Conservation (phyloP, 2,888 invertebrate genomes). For the Acheta domesticus region DNA sequence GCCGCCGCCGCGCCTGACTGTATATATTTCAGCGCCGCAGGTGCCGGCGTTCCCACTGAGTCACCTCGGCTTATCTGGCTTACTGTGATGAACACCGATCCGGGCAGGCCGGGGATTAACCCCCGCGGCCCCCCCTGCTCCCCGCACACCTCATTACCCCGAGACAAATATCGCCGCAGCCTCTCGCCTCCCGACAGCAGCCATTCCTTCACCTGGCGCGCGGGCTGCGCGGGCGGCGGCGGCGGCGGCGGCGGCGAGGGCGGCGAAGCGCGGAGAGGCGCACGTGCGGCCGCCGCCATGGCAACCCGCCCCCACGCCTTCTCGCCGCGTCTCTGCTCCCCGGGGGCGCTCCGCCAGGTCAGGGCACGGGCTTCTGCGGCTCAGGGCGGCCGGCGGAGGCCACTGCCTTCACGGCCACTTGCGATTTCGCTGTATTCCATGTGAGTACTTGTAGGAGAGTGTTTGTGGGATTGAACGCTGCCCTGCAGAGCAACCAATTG, state of each 20-base stretch:
- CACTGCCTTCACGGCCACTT: too few relatives aligned
- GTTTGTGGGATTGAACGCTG: too few relatives aligned
- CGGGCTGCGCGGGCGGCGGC: not conserved
- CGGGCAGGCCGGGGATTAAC: slow-evolving; percentile 30
- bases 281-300: slow-evolving; percentile 18
- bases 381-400: too few relatives aligned
- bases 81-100: slow-evolving; percentile 33
- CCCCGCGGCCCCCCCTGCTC: slow-evolving; percentile 25
- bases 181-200: slow-evolving; percentile 19
- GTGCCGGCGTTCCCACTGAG: slow-evolving; percentile 31
- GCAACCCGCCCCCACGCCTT: not conserved
- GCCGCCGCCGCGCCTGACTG: not conserved
- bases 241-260: not conserved
- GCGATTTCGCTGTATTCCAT: too few relatives aligned
- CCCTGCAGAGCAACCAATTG: too few relatives aligned
- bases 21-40: slow-evolving; percentile 22
- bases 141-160: slow-evolving; percentile 32
- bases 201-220: slow-evolving; percentile 27
- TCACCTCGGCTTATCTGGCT: slow-evolving; percentile 34
- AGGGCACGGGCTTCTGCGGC: too few relatives aligned
- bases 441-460: too few relatives aligned
- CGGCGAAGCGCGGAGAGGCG: not conserved
- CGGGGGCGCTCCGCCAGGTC: too few relatives aligned
- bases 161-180: slow-evolving; percentile 29
- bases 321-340: too few relatives aligned